These are phyloP conservation scores for Pedetes capensis DNA, from an alignment of 2,113 vertebrate genomes.

Conservation along the genomic window DNA sequence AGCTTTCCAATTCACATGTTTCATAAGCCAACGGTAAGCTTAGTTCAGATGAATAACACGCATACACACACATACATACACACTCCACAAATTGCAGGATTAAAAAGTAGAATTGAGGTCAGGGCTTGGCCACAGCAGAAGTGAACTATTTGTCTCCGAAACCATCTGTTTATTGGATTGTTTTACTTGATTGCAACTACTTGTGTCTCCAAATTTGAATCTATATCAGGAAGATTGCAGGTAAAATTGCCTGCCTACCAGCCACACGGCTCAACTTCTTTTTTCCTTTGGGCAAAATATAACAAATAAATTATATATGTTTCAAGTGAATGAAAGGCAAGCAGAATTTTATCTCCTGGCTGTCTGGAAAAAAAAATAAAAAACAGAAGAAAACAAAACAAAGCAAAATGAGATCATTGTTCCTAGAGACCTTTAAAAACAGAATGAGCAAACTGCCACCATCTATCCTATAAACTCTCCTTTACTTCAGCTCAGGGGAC, in stretches of 20 bases:
- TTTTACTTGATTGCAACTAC: slow-evolving; percentile 25
- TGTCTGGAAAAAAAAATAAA: background rate
- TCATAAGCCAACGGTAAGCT: slow-evolving; percentile 60
- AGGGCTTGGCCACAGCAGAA: slow-evolving; percentile 52
- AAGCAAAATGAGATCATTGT: background rate
- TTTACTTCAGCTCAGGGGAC: background rate
- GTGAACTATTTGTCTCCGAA: slow-evolving; percentile 34
- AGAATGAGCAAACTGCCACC: background rate
- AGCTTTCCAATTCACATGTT: slow-evolving; percentile 64
- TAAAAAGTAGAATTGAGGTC: slow-evolving; percentile 55
- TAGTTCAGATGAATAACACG: slow-evolving; percentile 54
- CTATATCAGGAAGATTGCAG: background rate
- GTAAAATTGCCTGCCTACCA: background rate
- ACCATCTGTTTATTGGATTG: slow-evolving; percentile 41
- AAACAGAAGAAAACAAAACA: background rate
- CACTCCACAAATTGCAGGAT: slow-evolving; percentile 25
- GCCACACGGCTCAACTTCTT: background rate
- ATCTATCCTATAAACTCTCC: background rate
- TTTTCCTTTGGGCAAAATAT: background rate
- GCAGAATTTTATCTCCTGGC: slow-evolving; percentile 9
- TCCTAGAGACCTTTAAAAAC: background rate
- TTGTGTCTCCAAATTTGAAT: slow-evolving; percentile 32
- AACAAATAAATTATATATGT: background rate
- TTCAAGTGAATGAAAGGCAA: slow-evolving; percentile 31
- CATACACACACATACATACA: background rate